Conservation (phyloP, 2,113 vertebrate species). For the Xyliphius kryptos region DNA sequence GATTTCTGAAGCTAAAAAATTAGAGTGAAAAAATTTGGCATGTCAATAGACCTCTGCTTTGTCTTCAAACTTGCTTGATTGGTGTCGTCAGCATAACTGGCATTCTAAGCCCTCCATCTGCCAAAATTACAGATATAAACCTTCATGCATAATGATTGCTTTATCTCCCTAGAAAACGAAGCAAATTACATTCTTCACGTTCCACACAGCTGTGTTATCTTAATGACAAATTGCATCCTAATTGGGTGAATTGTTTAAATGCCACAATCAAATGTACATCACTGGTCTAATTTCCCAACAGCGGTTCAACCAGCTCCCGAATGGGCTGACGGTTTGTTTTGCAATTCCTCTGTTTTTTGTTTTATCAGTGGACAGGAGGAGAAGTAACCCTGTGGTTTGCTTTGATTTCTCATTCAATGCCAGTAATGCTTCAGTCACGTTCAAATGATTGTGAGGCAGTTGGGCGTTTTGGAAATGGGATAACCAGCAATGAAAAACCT, state of each 20-base stretch:
- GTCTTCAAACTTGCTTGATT: not conserved
- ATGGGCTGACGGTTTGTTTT: conserved; percentile 15
- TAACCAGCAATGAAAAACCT: conserved; percentile 8
- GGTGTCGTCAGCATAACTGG: not conserved
- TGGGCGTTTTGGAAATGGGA: conserved; percentile 19
- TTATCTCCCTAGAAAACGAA: conserved; percentile 3
- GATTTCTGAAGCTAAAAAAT: too few relatives aligned
- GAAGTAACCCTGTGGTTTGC: conserved; percentile 9
- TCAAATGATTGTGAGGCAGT: conserved; percentile 21
- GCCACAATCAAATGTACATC: conserved; percentile 43
- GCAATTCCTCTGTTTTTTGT: conserved; percentile 26
- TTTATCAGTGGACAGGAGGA: conserved; percentile 12
- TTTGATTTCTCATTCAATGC: conserved; percentile 29
- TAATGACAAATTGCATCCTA: conserved; percentile 49
- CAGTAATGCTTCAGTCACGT: conserved; percentile 15
- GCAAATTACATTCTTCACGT: conserved; percentile 40
- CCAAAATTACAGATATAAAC: conserved; percentile 10
- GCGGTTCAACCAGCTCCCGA: not conserved
- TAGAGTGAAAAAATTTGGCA: too few relatives aligned
- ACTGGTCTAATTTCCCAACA: conserved; percentile 36
- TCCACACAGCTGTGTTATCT: conserved; percentile 40
- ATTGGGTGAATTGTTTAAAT: conserved; percentile 49
- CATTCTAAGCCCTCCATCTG: not conserved
- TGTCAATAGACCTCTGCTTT: not conserved
- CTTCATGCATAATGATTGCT: conserved; percentile 5